A percentile compares a stretch with the other conserved stretches of the same genome.
Evolutionary conservation across 92 coral and sea anemone genomes (phyloP).

Genomic region (Micromussa lordhowensis): DNA sequence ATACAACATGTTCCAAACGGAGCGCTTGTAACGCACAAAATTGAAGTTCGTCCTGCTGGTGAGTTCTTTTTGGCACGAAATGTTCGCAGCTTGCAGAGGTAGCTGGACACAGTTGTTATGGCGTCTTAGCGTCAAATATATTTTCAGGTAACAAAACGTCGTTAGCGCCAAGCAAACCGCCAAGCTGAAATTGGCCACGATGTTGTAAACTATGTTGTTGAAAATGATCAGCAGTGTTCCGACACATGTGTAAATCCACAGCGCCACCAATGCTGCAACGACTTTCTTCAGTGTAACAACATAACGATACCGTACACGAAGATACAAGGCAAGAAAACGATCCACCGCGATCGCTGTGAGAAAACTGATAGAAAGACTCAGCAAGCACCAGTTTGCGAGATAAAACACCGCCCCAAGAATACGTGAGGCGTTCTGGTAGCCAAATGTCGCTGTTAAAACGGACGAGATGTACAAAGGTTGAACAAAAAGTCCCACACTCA

Average conservation of each 20-base stretch:
- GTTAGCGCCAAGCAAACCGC: background rate
- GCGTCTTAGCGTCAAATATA: slow-evolving; percentile 6
- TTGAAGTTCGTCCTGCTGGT: background rate
- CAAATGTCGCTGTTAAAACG: slow-evolving; percentile 8
- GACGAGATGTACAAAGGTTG: slow-evolving; percentile 28
- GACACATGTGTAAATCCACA: slow-evolving; percentile 7
- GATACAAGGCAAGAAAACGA: slow-evolving; percentile 24
- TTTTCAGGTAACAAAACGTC: slow-evolving; percentile 15
- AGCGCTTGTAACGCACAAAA: slow-evolving; percentile 11
- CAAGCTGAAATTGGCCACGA: background rate
- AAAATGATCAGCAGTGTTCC: slow-evolving; percentile 12
- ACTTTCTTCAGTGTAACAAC: slow-evolving; percentile 18
- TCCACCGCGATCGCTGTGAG: slow-evolving; percentile 26
- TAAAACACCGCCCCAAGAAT: slow-evolving; percentile 21
- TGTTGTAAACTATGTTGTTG: slow-evolving; percentile 17
- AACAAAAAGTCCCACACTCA: slow-evolving; percentile 11
- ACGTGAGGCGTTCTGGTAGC: background rate
- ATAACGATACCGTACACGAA: background rate
- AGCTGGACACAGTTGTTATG: background rate
- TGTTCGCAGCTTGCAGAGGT: background rate
- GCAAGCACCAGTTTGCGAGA: slow-evolving; percentile 27
- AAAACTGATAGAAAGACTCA: background rate
- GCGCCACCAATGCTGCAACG: background rate
- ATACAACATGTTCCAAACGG: slow-evolving; percentile 19
- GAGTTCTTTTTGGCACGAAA: background rate